Base-by-base conservation (phyloP, 1,140 invertebrate genomes). In the Anagrus nilaparvatae region DNA sequence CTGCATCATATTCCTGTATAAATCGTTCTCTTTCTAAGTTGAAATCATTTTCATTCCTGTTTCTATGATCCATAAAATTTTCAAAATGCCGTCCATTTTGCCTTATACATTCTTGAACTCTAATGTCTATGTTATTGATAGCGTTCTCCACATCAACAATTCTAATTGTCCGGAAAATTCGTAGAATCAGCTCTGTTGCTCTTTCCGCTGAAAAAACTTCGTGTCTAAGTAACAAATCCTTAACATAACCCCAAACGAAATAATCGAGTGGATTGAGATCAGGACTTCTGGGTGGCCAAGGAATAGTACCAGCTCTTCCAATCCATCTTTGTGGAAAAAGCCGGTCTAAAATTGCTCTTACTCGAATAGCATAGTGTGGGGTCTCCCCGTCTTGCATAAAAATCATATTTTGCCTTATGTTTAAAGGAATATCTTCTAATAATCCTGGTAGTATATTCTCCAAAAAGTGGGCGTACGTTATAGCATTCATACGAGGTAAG, bases 201-300 rank as follows among this genome's bases (percentile, higher is more conserved):
- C 47, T 43, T 18, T 32, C 43, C 2, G 32, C 12, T 30, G 48
- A n/a, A 13, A 5, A 25, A 5, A 38, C 18, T 28, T 41, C 39
- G 4, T 29, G 45, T 40, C 39, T 34, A 20, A 58, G 63, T 28
- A 62, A 50, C 40, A 52, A 52, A 27, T 38, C 45, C 49, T 56
- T 67, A 40, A 68, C 38, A 33, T 59, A 54, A 30, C 61, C 64
- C 64, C 60, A 65, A 9, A 57, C 30, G 40, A 61, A 63, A 55
- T 57, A 69, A 54, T 69, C 61, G 18, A 61, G 40, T 14, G 56
- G 59, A 21, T 51, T 60, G 21, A 69, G 44, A 52, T 69, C 66
- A 18, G 56, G 58, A 32, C 56, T 63, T 38, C 65, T 47, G 13
- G 63, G 46, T 35, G 59, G 59, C 66, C 65, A 70, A 33, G 51